These are phyloP conservation scores for Linurgus olivaceus DNA, from an alignment of 2,797 vertebrate species.

Conservation along the genomic window DNA sequence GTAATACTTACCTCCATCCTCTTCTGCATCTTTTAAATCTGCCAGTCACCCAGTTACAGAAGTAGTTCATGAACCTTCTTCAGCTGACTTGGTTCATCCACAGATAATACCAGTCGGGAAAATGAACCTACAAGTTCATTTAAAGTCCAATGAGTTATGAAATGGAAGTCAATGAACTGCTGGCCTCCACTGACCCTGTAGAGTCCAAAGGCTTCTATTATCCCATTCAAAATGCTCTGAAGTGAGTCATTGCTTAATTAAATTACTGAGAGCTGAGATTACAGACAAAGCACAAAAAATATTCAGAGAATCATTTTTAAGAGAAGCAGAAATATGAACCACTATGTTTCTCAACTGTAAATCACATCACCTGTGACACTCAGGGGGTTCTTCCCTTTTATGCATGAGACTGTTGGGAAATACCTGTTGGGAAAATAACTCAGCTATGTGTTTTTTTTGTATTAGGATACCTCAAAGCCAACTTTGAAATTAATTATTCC, in stretches of 20 bases:
- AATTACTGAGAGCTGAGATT: slow-evolving; percentile 2
- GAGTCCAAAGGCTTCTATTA: not conserved
- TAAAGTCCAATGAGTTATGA: slow-evolving; percentile 2
- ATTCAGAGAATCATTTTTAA: slow-evolving; percentile 1
- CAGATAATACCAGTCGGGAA: not conserved
- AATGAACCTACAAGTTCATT: not conserved
- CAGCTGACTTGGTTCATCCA: not conserved
- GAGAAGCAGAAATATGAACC: not conserved
- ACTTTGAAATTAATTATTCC: not conserved
- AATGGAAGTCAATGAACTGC: not conserved
- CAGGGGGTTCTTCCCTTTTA: not conserved
- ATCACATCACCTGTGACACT: not conserved
- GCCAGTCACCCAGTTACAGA: not conserved
- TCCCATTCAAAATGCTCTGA: not conserved
- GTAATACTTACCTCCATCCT: not conserved
- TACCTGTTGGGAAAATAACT: not conserved
- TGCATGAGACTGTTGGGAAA: not conserved
- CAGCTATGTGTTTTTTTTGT: not conserved
- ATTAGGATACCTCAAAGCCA: not conserved
- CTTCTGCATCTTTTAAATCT: not conserved
- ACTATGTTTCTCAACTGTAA: not conserved
- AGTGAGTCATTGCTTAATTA: slow-evolving; percentile 8
- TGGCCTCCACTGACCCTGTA: not conserved
- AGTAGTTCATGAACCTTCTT: not conserved
- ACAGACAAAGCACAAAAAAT: not conserved